A percentile compares a stretch with the other conserved stretches of the same genome.
Conservation (phyloP, 2,113 vertebrate species). For the Serinus canaria region DNA sequence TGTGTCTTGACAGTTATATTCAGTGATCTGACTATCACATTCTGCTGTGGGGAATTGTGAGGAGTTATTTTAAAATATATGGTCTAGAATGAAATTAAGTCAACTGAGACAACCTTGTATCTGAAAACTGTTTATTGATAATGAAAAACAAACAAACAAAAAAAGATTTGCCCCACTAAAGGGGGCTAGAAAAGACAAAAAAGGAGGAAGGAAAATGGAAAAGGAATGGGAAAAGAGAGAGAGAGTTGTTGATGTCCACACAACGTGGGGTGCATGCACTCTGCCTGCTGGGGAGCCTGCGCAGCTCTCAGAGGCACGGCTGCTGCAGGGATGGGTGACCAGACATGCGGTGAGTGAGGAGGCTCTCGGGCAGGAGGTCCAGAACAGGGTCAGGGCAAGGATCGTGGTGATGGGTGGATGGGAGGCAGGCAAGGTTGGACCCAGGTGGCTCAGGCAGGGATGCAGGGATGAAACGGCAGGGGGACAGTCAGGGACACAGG, state of each 20-base stretch:
- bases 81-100: neutral
- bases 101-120: neutral
- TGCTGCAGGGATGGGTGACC: too few relatives aligned
- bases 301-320: neutral
- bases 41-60: neutral
- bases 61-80: neutral
- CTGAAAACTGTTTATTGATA: neutral
- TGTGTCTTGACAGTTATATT: neutral
- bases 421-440: neutral
- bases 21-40: neutral
- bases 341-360: too few relatives aligned
- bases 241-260: neutral
- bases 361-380: too few relatives aligned
- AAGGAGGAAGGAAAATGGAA: neutral
- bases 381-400: fast-evolving
- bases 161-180: too few relatives aligned
- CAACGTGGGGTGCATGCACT: fast-evolving
- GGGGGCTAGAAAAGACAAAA: neutral
- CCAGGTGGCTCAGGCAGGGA: neutral
- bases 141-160: neutral
- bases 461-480: fast-evolving
- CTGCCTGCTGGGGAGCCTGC: neutral
- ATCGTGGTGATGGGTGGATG: fast-evolving
- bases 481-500: neutral
- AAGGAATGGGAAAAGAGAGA: neutral